Base-by-base conservation (phyloP, 1,140 invertebrate species). In the Trichonephila clavata region DNA sequence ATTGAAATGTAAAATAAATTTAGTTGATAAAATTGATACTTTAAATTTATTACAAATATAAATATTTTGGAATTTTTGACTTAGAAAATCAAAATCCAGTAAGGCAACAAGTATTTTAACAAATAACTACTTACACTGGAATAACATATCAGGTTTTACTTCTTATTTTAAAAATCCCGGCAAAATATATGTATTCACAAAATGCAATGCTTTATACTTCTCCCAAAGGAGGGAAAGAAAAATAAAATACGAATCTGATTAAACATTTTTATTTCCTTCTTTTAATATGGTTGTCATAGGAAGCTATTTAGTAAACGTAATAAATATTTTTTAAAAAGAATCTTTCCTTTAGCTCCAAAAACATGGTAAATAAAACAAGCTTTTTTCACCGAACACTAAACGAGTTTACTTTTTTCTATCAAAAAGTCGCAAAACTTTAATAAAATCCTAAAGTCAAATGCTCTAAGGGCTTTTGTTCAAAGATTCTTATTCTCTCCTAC, bases 401-500 rank as follows among this genome's bases (percentile, higher is more conserved):
- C 27, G 16, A 63, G 18, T 63, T 63, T 21, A 20, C 21, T 63
- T 61, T 61, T 63, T 63, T 21, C 61, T 63, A 21, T 21, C 18
- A 32, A 77, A 77, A 77, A 32, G 71, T 18, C 71, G 27, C 71
- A 2, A 77, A 32, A 77, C 71, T 77, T 77, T 77, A 77, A 77
- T 77, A 77, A 77, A 77, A 77, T 39, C 24, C 71, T 77, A 27
- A 39, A 77, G 24, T 77, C 71, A 77, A 77, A 77, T 77, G 32
- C 71, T 77, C 71, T 16, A 27, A 77, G 71, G 71, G 24, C 71
- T 77, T 77, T 77, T 77, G 32, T 77, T 77, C 32, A 77, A 77
- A 77, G 71, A 32, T 77, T 32, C 71, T 18, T 32, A 77, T 77
- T 77, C 71, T 77, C 71, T 39, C 3, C 27, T 77, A 18, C 27